Evolutionary conservation across 2,113 vertebrate species (phyloP).

Genomic region (Microtus oregoni): DNA sequence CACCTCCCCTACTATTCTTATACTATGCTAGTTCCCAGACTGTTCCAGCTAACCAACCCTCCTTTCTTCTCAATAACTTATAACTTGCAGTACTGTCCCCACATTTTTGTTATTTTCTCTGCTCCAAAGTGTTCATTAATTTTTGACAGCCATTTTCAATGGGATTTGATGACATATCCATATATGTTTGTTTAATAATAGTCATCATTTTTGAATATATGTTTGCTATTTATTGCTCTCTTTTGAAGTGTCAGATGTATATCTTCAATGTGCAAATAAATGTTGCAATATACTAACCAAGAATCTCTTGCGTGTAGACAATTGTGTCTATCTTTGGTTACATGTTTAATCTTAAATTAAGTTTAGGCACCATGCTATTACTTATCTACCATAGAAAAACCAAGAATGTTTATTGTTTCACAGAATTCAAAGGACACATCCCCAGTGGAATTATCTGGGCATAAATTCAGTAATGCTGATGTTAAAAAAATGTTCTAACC

Average conservation of each 20-base stretch:
- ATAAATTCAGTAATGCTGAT: background rate
- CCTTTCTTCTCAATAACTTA: background rate
- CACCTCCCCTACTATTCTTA: rapidly evolving
- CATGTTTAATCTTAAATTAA: background rate
- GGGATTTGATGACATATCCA: background rate
- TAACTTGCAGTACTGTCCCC: background rate
- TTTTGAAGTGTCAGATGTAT: background rate
- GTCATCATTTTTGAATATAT: background rate
- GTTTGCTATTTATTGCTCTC: background rate
- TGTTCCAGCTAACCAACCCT: background rate
- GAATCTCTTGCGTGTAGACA: background rate
- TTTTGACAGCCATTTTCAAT: background rate
- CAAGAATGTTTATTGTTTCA: background rate
- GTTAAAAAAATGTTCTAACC: background rate
- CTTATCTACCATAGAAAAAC: no score
- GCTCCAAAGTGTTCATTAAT: background rate
- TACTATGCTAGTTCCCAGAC: background rate
- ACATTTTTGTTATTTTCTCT: background rate
- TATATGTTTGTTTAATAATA: background rate
- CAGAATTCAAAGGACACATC: background rate
- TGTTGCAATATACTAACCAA: background rate
- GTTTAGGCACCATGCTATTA: background rate
- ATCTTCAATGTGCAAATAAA: background rate
- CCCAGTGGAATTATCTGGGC: background rate
- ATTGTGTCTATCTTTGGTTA: background rate